phyloP scores from a whole-genome alignment of 2,888 invertebrate species.

The Nephrotoma flavescens region DNA sequence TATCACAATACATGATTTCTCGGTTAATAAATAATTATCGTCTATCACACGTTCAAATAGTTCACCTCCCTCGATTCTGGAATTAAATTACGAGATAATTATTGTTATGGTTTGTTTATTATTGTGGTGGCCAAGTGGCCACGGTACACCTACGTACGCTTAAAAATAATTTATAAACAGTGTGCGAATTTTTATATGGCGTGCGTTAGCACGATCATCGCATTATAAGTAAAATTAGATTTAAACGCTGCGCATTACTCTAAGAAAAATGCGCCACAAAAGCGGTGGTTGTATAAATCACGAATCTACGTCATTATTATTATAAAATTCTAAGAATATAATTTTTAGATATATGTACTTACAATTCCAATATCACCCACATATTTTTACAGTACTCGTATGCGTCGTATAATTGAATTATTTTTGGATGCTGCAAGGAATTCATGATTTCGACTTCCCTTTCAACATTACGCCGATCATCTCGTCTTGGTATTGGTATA shows the following conservation, averaged over 20 bases:
- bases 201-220: neutral
- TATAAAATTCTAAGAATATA: neutral
- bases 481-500: conserved; percentile 68
- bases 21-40: conserved; percentile 94
- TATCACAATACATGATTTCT: conserved; percentile 90
- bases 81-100: conserved; percentile 20
- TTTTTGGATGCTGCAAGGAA: conserved; percentile 79
- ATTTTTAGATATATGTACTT: conserved; percentile 34
- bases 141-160: neutral
- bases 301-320: neutral
- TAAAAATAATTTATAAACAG: neutral
- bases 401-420: conserved; percentile 95
- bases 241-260: neutral
- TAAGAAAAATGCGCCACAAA: neutral
- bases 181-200: neutral
- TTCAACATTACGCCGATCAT: conserved; percentile 82
- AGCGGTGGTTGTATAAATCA: neutral
- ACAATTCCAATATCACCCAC: conserved; percentile 97
- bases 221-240: neutral
- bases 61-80: conserved; percentile 94
- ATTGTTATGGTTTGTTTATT: too few species aligned
- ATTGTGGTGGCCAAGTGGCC: neutral
- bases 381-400: conserved; percentile 88
- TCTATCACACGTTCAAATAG: conserved; percentile 97
- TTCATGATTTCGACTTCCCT: conserved; percentile 96